A percentile compares a stretch with the other conserved stretches of the same genome.
Conservation (phyloP, 2,888 invertebrate species). For the Tubiluchus corallicola region DNA sequence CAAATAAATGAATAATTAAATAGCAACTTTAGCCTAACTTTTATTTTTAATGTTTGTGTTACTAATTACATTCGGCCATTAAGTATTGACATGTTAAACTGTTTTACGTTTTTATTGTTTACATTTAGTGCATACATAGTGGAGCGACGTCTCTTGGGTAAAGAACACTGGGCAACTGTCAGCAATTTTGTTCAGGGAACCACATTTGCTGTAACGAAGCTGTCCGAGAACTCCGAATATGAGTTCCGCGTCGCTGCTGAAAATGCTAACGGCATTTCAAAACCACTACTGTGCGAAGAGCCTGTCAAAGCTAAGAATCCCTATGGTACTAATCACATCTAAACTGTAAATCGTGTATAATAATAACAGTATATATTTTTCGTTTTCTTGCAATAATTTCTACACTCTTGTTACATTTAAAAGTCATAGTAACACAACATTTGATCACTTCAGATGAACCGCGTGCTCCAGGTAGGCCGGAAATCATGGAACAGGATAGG, state of each 20-base stretch:
- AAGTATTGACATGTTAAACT: no score
- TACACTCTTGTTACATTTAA: no score
- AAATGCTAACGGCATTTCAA: slow-evolving; percentile 28
- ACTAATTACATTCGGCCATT: no score
- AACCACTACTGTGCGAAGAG: slow-evolving; percentile 23
- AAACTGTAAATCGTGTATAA: neutral
- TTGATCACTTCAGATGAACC: slow-evolving; percentile 12
- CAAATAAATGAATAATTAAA: no score
- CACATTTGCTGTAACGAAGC: slow-evolving; percentile 23
- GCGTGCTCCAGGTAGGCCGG: neutral
- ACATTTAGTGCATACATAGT: slow-evolving; percentile 26
- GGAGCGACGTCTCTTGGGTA: slow-evolving; percentile 19
- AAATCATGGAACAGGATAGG: neutral
- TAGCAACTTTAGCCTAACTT: no score
- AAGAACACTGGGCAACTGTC: slow-evolving; percentile 13
- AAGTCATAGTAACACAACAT: no score
- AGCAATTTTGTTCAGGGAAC: slow-evolving; percentile 21
- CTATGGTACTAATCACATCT: slow-evolving; percentile 21
- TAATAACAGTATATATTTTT: neutral
- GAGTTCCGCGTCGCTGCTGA: slow-evolving; percentile 31
- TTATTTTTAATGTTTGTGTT: no score
- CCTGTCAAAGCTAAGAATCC: slow-evolving; percentile 28
- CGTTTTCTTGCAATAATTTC: no score
- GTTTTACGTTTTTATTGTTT: no score
- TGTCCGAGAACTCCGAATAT: slow-evolving; percentile 29